Evolutionary conservation across 2,888 invertebrate genomes (phyloP), one percentile per base, ranked within the genome.

Genomic region (Dynastes maya): DNA sequence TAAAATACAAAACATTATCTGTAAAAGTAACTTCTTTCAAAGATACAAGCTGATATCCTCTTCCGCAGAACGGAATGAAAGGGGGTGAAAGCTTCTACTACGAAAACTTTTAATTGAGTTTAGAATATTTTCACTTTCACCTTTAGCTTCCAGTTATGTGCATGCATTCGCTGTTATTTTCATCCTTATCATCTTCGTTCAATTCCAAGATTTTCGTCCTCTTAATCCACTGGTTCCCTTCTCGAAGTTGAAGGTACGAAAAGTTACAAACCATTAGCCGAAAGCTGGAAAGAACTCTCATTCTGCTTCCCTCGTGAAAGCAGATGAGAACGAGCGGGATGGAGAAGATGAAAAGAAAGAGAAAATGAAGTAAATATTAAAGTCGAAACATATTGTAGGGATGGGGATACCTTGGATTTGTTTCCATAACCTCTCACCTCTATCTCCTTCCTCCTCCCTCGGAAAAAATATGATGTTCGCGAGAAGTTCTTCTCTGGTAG

Each of bases 121-220:
- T 67, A 37, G 67, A 72, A 58, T 72, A 67, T 53, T 76, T 76
- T 76, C 76, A 76, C 76, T 76, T 76, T 76, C 51, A 76, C 76
- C 64, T 76, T 68, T 55, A 11, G 27, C 32, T 37, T 37, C 32
- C 53, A 40, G 49, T 67, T 67, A 40, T 45, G 65, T 67, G 11
- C 8, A 45, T 45, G 45, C 45, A 32, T 45, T 67, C 55, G 8
- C 22, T 45, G 40, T 49, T 67, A 22, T 22, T 22, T 67, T 49
- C 27, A 9, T 67, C 67, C 27, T 16, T 16, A 5, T 6, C 49
- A 11, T 63, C 45, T 45, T 8, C 40, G 3, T 64, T 22, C 27
- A 49, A 27, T n/a, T 13, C 1, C 63, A 9, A n/a, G n/a, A 11
- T 29, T 29, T 13, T 63, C 29, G 29, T 32, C 63, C n/a, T n/a